Evolutionary conservation across 1,140 invertebrate genomes (phyloP).

Genomic region (Lasioglossum albipes): DNA sequence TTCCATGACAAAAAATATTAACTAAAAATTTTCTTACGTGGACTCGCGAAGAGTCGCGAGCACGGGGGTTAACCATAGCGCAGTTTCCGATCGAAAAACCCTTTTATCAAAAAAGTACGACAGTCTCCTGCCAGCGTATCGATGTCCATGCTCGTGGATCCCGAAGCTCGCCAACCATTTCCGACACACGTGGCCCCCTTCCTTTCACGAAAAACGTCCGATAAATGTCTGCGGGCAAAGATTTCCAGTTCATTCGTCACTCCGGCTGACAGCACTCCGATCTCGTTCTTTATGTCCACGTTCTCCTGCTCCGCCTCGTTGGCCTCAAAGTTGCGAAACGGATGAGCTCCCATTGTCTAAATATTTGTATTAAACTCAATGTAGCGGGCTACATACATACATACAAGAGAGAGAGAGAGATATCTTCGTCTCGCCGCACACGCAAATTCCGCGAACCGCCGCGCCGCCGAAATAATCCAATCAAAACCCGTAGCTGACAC

Average conservation of each 20-base stretch:
- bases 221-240: conserved; percentile 56
- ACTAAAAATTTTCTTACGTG: too few relatives aligned
- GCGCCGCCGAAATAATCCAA: too few relatives aligned
- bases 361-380: conserved; percentile 1
- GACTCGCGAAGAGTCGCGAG: too few relatives aligned
- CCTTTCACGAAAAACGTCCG: conserved; percentile 53
- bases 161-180: conserved; percentile 37
- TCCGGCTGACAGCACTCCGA: conserved; percentile 42
- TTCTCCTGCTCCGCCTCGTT: background rate
- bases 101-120: background rate
- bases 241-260: conserved; percentile 60
- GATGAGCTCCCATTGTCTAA: conserved; percentile 17
- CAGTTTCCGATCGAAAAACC: too few relatives aligned
- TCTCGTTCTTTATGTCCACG: conserved; percentile 6
- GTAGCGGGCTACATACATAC: background rate
- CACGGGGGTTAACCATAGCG: too few relatives aligned
- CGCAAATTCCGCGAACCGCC: too few relatives aligned
- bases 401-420: too few relatives aligned
- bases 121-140: conserved; percentile 11
- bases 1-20: too few relatives aligned
- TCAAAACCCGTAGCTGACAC: too few relatives aligned
- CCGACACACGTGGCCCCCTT: conserved; percentile 36
- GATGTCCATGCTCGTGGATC: conserved; percentile 24
- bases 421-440: too few relatives aligned
- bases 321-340: background rate